Conservation (phyloP, 2,888 invertebrate genomes). For the Cosmopolites sordidus region DNA sequence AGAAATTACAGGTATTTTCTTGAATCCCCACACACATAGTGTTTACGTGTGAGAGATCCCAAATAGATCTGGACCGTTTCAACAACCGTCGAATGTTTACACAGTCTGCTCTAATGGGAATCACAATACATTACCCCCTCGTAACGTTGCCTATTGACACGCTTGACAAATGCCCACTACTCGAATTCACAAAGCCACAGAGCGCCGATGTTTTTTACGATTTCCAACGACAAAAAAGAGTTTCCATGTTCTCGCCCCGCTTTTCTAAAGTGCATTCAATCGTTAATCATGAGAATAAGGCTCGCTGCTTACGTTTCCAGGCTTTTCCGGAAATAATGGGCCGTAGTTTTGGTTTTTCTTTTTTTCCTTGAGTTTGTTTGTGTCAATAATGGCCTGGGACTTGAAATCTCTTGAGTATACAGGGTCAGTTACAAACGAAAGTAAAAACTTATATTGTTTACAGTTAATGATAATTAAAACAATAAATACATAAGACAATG, state of each 20-base stretch:
- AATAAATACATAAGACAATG: no score
- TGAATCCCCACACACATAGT: no score
- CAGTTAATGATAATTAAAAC: no score
- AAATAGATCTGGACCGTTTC: background rate
- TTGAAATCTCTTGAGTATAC: no score
- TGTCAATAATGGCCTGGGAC: background rate
- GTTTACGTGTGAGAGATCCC: background rate
- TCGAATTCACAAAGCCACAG: slow-evolving; percentile 42
- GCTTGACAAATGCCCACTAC: slow-evolving; percentile 48
- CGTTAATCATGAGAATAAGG: slow-evolving; percentile 49
- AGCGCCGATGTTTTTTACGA: slow-evolving; percentile 26
- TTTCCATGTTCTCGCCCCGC: slow-evolving; percentile 48
- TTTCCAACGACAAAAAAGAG: slow-evolving; percentile 43
- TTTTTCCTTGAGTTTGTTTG: background rate
- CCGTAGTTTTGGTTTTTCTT: slow-evolving; percentile 6
- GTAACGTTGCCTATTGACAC: slow-evolving; percentile 41
- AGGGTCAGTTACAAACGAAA: no score
- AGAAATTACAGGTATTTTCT: no score
- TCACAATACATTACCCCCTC: slow-evolving; percentile 47
- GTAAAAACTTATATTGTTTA: no score
- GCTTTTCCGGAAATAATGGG: slow-evolving; percentile 18
- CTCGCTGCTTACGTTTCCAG: slow-evolving; percentile 39
- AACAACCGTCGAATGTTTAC: slow-evolving; percentile 29
- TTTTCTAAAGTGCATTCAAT: slow-evolving; percentile 49
- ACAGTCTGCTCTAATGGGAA: slow-evolving; percentile 44